Evolutionary conservation across 2,888 invertebrate genomes (phyloP).

Genomic region (Idaea aversata): DNA sequence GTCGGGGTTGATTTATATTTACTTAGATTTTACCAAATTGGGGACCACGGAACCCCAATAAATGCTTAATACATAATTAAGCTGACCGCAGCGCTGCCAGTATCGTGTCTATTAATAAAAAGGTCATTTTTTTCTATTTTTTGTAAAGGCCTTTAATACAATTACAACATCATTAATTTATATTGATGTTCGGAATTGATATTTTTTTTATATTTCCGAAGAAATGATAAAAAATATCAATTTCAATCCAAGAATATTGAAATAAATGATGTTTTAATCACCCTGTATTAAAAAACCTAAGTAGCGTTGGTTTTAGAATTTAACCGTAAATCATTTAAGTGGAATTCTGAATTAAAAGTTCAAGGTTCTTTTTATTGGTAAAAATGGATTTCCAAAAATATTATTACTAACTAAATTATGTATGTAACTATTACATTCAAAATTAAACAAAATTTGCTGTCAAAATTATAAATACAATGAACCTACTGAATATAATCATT

Average conservation of each 20-base stretch:
- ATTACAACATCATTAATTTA: constrained; percentile 61
- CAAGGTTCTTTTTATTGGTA: too few relatives aligned
- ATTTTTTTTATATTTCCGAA: background rate
- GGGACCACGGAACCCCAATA: background rate
- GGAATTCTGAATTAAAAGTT: too few relatives aligned
- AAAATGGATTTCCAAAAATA: too few relatives aligned
- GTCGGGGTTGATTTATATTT: too few relatives aligned
- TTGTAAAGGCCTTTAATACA: constrained; percentile 35
- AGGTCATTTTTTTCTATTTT: constrained; percentile 14
- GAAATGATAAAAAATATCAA: constrained; percentile 10
- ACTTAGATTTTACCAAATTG: background rate
- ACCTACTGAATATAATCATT: too few relatives aligned
- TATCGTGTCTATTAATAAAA: constrained; percentile 15
- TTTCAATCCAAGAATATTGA: constrained; percentile 10
- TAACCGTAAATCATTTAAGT: background rate
- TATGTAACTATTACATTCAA: too few relatives aligned
- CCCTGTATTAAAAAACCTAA: background rate
- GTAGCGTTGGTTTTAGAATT: background rate
- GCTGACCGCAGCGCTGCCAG: background rate
- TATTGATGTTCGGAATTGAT: constrained; percentile 32
- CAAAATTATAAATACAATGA: too few relatives aligned
- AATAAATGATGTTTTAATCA: constrained; percentile 18
- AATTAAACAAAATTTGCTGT: too few relatives aligned
- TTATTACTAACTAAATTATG: too few relatives aligned
- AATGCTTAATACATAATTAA: background rate